Evolutionary conservation across 2,888 invertebrate species (phyloP).

Genomic region (Orthosia incerta): DNA sequence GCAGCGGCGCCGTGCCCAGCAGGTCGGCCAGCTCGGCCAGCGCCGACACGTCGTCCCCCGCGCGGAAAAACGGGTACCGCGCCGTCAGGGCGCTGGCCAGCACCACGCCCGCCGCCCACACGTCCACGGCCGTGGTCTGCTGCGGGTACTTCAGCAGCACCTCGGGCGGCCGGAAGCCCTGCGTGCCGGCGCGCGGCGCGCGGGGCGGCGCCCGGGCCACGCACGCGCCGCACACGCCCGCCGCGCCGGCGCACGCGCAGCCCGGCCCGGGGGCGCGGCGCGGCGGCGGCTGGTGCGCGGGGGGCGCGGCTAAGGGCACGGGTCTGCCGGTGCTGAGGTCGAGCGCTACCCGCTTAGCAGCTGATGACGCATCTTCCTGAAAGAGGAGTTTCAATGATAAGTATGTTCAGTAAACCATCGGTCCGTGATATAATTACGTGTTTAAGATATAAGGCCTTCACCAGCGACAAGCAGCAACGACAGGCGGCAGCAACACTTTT

Average conservation of each 20-base stretch:
- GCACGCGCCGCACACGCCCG: constrained; percentile 93
- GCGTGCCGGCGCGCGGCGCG: constrained; percentile 96
- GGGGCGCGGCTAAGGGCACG: constrained; percentile 45
- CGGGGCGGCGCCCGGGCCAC: constrained; percentile 92
- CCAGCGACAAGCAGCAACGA: too few relatives aligned
- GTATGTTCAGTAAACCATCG: not conserved
- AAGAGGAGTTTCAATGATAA: not conserved
- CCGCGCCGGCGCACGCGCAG: constrained; percentile 92
- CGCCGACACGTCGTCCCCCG: constrained; percentile 93
- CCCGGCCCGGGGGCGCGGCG: constrained; percentile 91
- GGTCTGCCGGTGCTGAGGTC: constrained; percentile 73
- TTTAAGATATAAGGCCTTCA: too few relatives aligned
- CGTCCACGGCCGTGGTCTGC: constrained; percentile 96
- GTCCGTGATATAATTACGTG: too few relatives aligned
- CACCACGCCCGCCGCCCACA: constrained; percentile 97
- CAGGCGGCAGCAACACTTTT: too few relatives aligned
- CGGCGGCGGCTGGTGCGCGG: constrained; percentile 78
- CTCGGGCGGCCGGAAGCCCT: constrained; percentile 97
- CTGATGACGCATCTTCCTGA: constrained; percentile 68
- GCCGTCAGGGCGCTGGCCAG: constrained; percentile 93
- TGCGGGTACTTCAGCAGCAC: constrained; percentile 94
- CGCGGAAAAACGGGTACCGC: constrained; percentile 96
- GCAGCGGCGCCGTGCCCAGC: constrained; percentile 94
- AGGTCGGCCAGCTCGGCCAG: constrained; percentile 95
- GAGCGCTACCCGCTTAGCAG: constrained; percentile 80